Evolutionary conservation across 2,888 invertebrate species (phyloP), one percentile per base, ranked within the genome.

Genomic region (Margaritifera margaritifera): DNA sequence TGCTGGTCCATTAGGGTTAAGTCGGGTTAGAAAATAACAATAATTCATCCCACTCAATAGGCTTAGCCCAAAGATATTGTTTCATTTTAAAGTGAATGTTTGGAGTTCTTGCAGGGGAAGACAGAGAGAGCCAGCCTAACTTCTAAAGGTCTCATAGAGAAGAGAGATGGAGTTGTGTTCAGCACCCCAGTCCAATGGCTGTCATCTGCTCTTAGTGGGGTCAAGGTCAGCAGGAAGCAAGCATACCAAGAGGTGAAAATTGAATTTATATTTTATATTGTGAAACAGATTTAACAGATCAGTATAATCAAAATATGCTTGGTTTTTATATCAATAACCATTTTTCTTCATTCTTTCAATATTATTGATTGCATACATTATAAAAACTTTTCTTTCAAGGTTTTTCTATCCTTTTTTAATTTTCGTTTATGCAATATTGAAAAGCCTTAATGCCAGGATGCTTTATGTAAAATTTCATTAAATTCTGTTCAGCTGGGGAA

Each of bases 141-240:
- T 18, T 24, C 62, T 5, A n/a, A 50, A 15, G 80, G 78, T 4
- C 66, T 64, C 24, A 77, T 80, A 31, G 51, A 68, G 59, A 72
- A 72, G 20, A 50, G 58, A n/a, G 72, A 74, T 11, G 76, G 78
- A 18, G 66, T 73, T 15, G 31, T 75, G 53, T 76, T 76, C 57
- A 69, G 57, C 31, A 75, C 77, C 56, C 73, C 75, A 8, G 72
- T 73, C 24, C 67, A 75, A 61, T 80, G 80, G 80, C 58, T 80
- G 51, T 71, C 74, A 25, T 70, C 74, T 52, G 58, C 77, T 15
- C 50, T 62, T 6, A 69, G 67, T 31, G 69, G 74, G 22, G 67
- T 54, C 4, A 60, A 31, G 53, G 64, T 74, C 6, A 76, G 74
- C 58, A 74, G 73, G 52, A 64, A 31, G 19, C 71, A 63, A 62